These are phyloP conservation scores for Leucoma salicis DNA, from an alignment of 2,888 invertebrate species.

Conservation along the genomic window DNA sequence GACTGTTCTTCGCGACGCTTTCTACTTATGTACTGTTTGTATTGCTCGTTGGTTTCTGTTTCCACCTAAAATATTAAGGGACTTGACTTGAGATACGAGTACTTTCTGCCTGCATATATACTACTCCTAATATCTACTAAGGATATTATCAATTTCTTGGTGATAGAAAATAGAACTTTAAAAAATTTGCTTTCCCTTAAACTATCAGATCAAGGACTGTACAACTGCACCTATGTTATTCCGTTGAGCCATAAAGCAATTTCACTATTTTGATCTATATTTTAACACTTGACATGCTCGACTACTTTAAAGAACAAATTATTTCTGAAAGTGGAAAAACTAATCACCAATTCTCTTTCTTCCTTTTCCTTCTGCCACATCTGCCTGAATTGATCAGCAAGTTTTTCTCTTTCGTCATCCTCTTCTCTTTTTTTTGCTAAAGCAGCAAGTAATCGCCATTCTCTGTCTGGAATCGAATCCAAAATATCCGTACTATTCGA, in stretches of 20 bases:
- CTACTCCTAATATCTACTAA: no score
- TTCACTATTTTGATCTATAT: no score
- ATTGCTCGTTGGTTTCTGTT: conserved; percentile 63
- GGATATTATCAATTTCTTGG: no score
- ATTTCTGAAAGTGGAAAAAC: no score
- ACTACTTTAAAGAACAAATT: no score
- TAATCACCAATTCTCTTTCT: conserved; percentile 47
- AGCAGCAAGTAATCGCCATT: conserved; percentile 72
- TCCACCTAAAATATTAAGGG: conserved; percentile 49
- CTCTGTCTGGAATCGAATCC: conserved; percentile 68
- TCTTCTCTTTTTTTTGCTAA: conserved; percentile 74
- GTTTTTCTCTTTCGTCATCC: conserved; percentile 58
- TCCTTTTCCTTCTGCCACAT: conserved; percentile 76
- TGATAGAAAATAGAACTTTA: no score
- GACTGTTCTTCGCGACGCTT: conserved; percentile 66
- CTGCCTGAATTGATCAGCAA: conserved; percentile 72
- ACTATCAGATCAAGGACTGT: no score
- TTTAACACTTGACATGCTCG: no score
- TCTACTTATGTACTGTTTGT: conserved; percentile 68
- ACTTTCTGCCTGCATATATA: not conserved
- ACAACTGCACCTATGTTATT: no score
- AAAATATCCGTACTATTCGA: conserved; percentile 35
- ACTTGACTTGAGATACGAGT: no score
- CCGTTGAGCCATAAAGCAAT: no score
- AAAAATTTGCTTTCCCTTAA: no score